Conservation (phyloP, 2,888 invertebrate species). For the Eubasilissa splendida region DNA sequence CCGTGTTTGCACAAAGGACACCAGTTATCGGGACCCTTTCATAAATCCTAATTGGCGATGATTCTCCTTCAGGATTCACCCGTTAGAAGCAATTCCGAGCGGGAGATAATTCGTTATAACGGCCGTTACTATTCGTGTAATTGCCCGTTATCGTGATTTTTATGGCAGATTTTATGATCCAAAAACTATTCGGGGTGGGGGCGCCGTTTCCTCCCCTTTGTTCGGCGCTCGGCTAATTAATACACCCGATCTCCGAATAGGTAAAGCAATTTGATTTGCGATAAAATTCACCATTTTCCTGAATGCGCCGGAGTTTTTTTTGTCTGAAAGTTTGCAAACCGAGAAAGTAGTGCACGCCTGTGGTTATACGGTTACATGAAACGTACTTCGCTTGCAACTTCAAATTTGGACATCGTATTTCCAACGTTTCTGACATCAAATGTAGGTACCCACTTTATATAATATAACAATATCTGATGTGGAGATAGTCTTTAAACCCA, state of each 20-base stretch:
- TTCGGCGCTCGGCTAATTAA: slow-evolving; percentile 52
- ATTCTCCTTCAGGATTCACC: slow-evolving; percentile 46
- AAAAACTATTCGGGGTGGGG: slow-evolving; percentile 66
- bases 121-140: slow-evolving; percentile 70
- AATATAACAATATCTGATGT: too few relatives aligned
- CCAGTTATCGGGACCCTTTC: slow-evolving; percentile 48
- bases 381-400: too few relatives aligned
- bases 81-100: slow-evolving; percentile 63
- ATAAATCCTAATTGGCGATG: slow-evolving; percentile 58
- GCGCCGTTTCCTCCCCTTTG: slow-evolving; percentile 16
- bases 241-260: slow-evolving; percentile 49
- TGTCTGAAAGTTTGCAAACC: too few relatives aligned
- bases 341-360: neutral
- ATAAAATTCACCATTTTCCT: slow-evolving; percentile 30
- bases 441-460: too few relatives aligned
- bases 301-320: slow-evolving; percentile 10
- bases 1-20: slow-evolving; percentile 53
- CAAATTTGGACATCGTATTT: too few relatives aligned
- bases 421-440: too few relatives aligned
- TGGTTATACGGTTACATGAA: too few relatives aligned
- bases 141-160: slow-evolving; percentile 74
- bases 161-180: slow-evolving; percentile 72
- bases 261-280: slow-evolving; percentile 47
- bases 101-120: slow-evolving; percentile 74
- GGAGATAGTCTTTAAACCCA: too few relatives aligned